Base-by-base conservation (phyloP, 2,888 invertebrate species). In the Caenorhabditis parvicauda region DNA sequence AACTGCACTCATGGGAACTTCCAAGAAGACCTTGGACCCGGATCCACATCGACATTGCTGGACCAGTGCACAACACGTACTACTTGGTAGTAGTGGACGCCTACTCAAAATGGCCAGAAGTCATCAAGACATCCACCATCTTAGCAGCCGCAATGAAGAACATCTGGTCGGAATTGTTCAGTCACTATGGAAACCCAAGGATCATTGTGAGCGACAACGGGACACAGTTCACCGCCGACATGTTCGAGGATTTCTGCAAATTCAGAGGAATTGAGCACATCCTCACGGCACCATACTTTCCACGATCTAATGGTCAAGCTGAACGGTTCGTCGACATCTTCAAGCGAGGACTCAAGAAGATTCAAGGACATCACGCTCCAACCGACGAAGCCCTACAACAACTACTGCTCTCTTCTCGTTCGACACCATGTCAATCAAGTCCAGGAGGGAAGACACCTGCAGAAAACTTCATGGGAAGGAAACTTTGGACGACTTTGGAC, bases 41-140 rank as follows among this genome's bases (percentile, higher is more conserved):
- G 17, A 62, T 83, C 3, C 83, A 83, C 66, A 68, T 82, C 14
- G 83, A 84, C 64, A 82, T 82, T 72, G 81, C 82, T 12, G 82
- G 82, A 5, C 81, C 75, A 68, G 43, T 25, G 3, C 14, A 49
- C 12, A 49, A 54, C 24, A 5, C 38, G 3, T 44, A 9, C 12
- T 73, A 80, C 35, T 53, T 83, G 2, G 67, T 84, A 3, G 65
- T 83, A 2, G 77, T 82, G 2, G 83, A 84, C 59, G 74, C 82
- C 21, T 74, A 75, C 55, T 82, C 82, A 0, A 84, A 84, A 59
- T 84, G 83, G 83, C 76, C 81, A 2, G 83, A 84, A 70, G 78
- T 60, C 9, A 7, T 52, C 7, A 24, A 37, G 12, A 50, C 51
- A 37, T 37, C 19, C 9, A 44, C 29, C 1, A 63, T 53, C 1